Evolutionary conservation across 2,113 vertebrate species (phyloP).

Genomic region (Zeus faber): DNA sequence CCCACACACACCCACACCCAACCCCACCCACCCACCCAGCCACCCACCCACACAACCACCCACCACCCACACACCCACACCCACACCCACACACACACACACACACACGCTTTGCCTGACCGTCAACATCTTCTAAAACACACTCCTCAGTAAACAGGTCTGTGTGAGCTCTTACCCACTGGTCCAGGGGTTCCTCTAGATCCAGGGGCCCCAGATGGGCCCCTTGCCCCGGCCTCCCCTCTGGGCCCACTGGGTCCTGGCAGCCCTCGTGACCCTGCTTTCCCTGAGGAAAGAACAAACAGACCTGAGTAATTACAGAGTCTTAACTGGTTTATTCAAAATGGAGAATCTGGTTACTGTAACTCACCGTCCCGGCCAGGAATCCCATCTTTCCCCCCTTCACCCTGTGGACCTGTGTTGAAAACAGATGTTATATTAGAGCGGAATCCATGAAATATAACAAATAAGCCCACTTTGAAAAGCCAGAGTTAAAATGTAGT

Average conservation of each 20-base stretch:
- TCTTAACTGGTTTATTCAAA: slow-evolving; percentile 19
- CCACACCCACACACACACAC: not conserved
- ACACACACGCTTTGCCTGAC: not conserved
- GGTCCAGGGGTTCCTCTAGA: slow-evolving; percentile 77
- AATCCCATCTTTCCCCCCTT: slow-evolving; percentile 70
- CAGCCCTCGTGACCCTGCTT: slow-evolving; percentile 68
- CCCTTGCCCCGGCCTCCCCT: slow-evolving; percentile 76
- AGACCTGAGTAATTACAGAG: slow-evolving; percentile 41
- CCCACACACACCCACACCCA: not conserved
- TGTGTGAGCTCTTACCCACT: slow-evolving; percentile 74
- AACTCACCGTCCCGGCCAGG: slow-evolving; percentile 72
- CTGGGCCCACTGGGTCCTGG: slow-evolving; percentile 77
- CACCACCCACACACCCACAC: not conserved
- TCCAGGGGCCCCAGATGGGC: slow-evolving; percentile 77
- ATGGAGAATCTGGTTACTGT: slow-evolving; percentile 18
- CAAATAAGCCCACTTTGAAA: not conserved
- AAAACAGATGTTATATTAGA: slow-evolving; percentile 27
- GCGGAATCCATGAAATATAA: not conserved
- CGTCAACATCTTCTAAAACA: no score
- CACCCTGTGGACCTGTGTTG: slow-evolving; percentile 73
- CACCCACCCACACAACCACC: not conserved
- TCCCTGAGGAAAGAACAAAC: slow-evolving; percentile 58
- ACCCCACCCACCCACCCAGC: no score
- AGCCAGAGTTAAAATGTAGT: not conserved
- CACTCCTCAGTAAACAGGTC: not conserved